phyloP scores from a whole-genome alignment of 2,797 vertebrate genomes.

The Pangasius macronema region DNA sequence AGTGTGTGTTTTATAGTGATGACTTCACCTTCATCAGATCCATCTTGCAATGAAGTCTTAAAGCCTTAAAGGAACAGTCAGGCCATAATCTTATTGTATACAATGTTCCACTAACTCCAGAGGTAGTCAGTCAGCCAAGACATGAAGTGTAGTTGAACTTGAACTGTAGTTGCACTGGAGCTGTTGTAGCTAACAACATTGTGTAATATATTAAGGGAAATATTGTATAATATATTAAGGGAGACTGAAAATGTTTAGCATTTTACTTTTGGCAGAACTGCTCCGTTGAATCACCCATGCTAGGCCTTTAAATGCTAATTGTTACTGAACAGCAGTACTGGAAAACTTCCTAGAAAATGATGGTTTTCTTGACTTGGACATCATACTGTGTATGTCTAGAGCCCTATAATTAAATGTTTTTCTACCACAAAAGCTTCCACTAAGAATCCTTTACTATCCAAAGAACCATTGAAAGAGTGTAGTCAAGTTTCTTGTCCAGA shows the following conservation, averaged over 20 bases:
- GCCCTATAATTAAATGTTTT: background rate
- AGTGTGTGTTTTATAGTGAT: conserved; percentile 2
- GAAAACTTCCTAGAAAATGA: background rate
- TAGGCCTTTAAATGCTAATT: background rate
- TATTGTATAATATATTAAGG: background rate
- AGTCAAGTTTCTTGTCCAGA: background rate
- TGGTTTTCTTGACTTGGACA: background rate
- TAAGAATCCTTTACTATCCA: background rate
- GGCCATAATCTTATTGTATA: conserved; percentile 9
- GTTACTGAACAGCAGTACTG: background rate
- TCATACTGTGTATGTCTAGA: background rate
- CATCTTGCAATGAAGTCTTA: background rate
- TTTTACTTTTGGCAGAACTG: conserved; percentile 1
- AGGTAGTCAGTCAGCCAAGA: background rate
- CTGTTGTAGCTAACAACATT: background rate
- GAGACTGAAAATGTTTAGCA: background rate
- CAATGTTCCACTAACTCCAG: background rate
- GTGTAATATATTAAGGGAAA: background rate
- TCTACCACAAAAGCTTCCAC: background rate
- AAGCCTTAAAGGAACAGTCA: background rate
- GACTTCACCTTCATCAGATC: conserved; percentile 14
- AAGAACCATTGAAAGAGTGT: background rate
- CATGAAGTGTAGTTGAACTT: background rate
- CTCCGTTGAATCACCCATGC: background rate
- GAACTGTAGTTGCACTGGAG: background rate